Evolutionary conservation across 2,888 invertebrate species (phyloP), one percentile per base, ranked within the genome.

Genomic region (Spialia ferax): DNA sequence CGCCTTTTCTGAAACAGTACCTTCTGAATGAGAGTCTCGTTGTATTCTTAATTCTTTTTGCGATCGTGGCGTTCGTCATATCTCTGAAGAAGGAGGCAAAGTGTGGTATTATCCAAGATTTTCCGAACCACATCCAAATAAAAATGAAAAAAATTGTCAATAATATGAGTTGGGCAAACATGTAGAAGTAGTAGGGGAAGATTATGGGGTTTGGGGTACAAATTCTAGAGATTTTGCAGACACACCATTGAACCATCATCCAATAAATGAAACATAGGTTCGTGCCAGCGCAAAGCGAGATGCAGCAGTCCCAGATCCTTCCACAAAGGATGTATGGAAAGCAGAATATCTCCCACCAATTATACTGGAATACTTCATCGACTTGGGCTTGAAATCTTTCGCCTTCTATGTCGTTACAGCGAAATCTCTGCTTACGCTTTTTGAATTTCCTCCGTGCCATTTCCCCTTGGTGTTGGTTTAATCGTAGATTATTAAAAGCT

Each of bases 261-360:
- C 89, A 92, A 62, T 89, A 89, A 0, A 91, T 75, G 0, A 92
- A 76, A 55, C 88, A 90, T 71, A 87, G 86, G 69, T 91, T 91
- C 1, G 89, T 84, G 0, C 91, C 88, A 0, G 87, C 78, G 61
- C 87, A 91, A 22, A 91, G 56, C 0, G 87, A 76, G 0, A 85
- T 72, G 38, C 81, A 88, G 67, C 83, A 87, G 11, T 87, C 86
- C 85, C 87, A 90, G 23, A 89, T 56, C 54, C 87, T 78, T 0
- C 83, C 75, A 60, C 86, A 85, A 10, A 92, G 50, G 67, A 88
- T 85, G 42, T 89, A 91, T 0, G 93, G 92, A 68, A 89, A 90
- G 75, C 90, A 91, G 52, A 87, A 87, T 0, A 91, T 82, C 75
- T 91, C 90, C 85, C 89, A 88, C 88, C 88, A 89, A 35, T 88